A percentile compares a stretch with the other conserved stretches of the same genome.
Conservation (phyloP, 2,113 vertebrate genomes). For the Lamprotornis superbus region DNA sequence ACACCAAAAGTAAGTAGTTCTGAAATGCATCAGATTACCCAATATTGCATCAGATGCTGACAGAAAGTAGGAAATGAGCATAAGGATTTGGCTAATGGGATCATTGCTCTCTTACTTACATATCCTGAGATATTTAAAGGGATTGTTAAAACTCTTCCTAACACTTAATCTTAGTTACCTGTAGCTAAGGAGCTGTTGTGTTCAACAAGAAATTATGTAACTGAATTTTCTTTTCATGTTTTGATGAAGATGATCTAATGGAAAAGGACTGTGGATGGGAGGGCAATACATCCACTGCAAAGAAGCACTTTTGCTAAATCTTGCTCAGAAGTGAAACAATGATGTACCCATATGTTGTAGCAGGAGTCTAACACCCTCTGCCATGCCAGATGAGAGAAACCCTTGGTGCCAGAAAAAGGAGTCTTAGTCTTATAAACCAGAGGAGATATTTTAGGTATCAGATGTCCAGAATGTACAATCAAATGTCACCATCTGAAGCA, state of each 20-base stretch:
- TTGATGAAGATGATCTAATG: not conserved
- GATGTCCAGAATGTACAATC: not conserved
- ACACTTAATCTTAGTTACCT: not conserved
- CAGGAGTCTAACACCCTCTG: not conserved
- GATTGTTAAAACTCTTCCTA: not conserved
- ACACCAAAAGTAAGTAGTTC: not conserved
- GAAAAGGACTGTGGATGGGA: not conserved
- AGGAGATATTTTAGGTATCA: not conserved
- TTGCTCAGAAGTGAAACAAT: not conserved
- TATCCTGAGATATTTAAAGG: not conserved
- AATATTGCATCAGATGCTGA: not conserved
- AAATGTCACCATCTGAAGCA: fast-evolving
- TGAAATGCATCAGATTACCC: not conserved
- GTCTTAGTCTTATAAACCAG: not conserved
- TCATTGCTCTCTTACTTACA: not conserved
- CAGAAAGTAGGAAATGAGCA: not conserved
- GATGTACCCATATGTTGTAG: not conserved
- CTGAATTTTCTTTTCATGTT: not conserved
- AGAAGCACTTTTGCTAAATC: not conserved
- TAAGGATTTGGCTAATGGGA: not conserved
- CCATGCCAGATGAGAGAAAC: not conserved
- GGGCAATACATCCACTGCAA: not conserved
- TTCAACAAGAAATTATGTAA: not conserved
- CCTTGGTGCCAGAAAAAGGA: not conserved
- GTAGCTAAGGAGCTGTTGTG: not conserved